Conservation (phyloP, 2,113 vertebrate genomes). For the Lanius ludovicianus region DNA sequence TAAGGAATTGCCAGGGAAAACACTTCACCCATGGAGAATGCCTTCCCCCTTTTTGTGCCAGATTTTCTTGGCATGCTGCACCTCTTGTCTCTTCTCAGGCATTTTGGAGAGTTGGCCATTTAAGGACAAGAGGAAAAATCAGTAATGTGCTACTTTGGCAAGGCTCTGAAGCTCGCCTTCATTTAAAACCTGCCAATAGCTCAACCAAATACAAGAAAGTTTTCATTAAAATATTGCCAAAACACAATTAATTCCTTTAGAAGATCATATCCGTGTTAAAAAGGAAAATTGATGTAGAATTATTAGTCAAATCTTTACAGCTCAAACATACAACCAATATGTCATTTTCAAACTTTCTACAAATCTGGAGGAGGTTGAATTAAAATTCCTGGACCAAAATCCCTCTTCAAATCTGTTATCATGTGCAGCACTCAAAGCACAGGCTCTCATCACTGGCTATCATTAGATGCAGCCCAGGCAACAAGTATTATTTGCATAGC, state of each 20-base stretch:
- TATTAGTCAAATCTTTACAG: not conserved
- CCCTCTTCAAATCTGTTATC: not conserved
- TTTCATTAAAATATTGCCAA: not conserved
- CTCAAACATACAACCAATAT: not conserved
- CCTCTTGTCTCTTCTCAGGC: not conserved
- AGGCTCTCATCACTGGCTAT: not conserved
- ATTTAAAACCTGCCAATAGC: not conserved
- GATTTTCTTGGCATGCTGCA: not conserved
- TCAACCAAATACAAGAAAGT: not conserved
- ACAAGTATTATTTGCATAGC: not conserved
- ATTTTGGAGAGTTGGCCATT: not conserved
- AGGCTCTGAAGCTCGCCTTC: not conserved
- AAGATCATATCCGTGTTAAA: not conserved
- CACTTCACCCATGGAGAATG: not conserved
- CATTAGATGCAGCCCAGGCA: not conserved
- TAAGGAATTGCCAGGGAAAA: not conserved
- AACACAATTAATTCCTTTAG: not conserved
- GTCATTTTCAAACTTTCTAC: not conserved
- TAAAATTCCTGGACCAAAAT: conserved; percentile 21
- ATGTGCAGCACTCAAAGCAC: not conserved
- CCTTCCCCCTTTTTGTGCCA: not conserved
- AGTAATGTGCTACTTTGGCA: not conserved
- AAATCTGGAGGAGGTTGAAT: not conserved
- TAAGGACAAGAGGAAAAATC: not conserved
- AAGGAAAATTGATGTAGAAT: not conserved